Evolutionary conservation across 2,888 invertebrate species (phyloP).

Genomic region (Acronicta alni): DNA sequence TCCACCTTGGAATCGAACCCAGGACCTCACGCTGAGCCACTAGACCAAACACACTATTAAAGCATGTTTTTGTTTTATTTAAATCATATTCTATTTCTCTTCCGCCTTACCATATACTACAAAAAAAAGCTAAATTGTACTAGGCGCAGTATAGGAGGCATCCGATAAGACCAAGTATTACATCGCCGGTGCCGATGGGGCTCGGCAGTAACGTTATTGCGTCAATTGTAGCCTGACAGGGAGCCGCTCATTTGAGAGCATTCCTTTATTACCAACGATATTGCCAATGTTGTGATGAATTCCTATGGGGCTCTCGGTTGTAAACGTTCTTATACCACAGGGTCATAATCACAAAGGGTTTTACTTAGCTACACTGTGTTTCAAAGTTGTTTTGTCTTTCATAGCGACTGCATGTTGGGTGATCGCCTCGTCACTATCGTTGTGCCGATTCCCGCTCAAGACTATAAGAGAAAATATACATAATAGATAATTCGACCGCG

Average conservation of each 20-base stretch:
- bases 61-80: not conserved
- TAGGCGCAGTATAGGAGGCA: slow-evolving; percentile 48
- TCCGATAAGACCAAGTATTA: slow-evolving; percentile 59
- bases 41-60: too few species aligned
- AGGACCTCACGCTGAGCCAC: too few species aligned
- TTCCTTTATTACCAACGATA: slow-evolving; percentile 46
- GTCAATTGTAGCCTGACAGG: slow-evolving; percentile 51
- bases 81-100: slow-evolving; percentile 1
- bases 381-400: too few species aligned
- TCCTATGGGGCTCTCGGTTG: slow-evolving; percentile 17
- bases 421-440: too few species aligned
- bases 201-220: slow-evolving; percentile 44
- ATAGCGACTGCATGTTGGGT: too few species aligned
- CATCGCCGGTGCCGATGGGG: slow-evolving; percentile 34
- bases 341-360: slow-evolving; percentile 11
- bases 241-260: slow-evolving; percentile 48
- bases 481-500: too few species aligned
- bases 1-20: too few species aligned
- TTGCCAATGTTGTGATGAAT: slow-evolving; percentile 47
- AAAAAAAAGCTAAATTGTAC: slow-evolving; percentile 55
- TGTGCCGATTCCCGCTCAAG: too few species aligned
- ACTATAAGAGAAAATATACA: too few species aligned
- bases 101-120: slow-evolving; percentile 50
- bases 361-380: not conserved
- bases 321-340: not conserved